Conservation (phyloP, 1,140 invertebrate species). For the Sitobion miscanthi region DNA sequence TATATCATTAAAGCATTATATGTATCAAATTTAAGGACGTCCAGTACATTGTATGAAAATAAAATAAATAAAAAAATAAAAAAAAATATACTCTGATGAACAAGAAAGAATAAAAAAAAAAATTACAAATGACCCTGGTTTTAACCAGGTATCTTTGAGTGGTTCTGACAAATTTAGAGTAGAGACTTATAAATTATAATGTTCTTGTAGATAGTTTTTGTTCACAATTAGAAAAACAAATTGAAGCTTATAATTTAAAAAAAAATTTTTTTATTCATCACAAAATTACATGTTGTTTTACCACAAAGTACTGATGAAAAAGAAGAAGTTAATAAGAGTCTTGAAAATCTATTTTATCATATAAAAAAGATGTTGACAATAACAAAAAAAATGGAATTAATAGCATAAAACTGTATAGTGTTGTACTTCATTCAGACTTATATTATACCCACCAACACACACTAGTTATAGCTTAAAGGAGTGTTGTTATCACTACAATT, state of each 20-base stretch:
- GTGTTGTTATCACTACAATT: too few species aligned
- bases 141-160: constrained; percentile 11
- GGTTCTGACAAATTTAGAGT: not conserved
- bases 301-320: constrained; percentile 1
- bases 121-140: constrained; percentile 13
- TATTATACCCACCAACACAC: too few species aligned
- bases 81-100: constrained; percentile 11
- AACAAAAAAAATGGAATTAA: too few species aligned
- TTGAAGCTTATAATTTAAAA: constrained; percentile 16
- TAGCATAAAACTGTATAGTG: too few species aligned
- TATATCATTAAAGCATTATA: constrained; percentile 26
- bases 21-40: constrained; percentile 9
- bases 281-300: constrained; percentile 20
- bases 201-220: not conserved
- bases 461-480: too few species aligned
- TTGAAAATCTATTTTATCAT: constrained; percentile 18
- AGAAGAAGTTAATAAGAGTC: constrained; percentile 12
- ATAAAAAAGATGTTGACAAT: not conserved
- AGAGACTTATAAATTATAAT: not conserved
- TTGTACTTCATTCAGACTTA: too few species aligned
- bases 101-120: constrained; percentile 21
- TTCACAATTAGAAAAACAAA: not conserved
- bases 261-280: constrained; percentile 11
- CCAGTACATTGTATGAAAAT: not conserved
- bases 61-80: constrained; percentile 27